Base-by-base conservation (phyloP, 1,140 invertebrate genomes). In the Gonioctena quinquepunctata region DNA sequence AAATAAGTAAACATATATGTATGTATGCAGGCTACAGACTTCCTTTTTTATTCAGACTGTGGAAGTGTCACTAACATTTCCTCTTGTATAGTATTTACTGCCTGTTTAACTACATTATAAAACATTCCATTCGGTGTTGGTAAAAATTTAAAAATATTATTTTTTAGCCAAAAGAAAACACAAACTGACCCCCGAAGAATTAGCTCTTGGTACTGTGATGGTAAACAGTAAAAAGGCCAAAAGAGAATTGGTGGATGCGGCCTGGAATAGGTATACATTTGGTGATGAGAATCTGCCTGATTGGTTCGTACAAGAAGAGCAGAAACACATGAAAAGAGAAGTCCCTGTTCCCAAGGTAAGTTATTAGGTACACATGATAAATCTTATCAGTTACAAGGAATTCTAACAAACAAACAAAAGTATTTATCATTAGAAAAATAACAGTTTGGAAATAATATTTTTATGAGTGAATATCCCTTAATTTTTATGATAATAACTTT, bases 261-360 rank as follows among this genome's bases (percentile, higher is more conserved):
- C 89, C 1, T 98, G 95, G 94, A 97, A 98, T 84, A 89, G 95
- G 73, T 97, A 93, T 80, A 88, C 90, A 0, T 94, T 94, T 77
- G 93, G 94, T 75, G 97, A 99, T 83, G 89, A 91, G 6, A 90
- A 94, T 81, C 84, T 99, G 27, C 98, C 98, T 0, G 92, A 93
- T 73, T 99, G 98, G 98, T 99, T 99, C 87, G 87, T 90, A 0
- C 88, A 95, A 69, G 98, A 99, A 79, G 98, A 99, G 84, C 89
- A 92, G 65, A 93, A 94, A 81, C 94, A 98, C 80, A 96, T 94
- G 90, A 89, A 85, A 65, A 93, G 91, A 80, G 88, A 90, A 62
- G 80, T 90, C 5, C 92, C 92, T 1, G 91, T 97, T 23, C 91
- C 94, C 26, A 91, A 93, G 85, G 90, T 91, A 83, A 77, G 52